Conservation (phyloP, 2,888 invertebrate genomes). For the Tipula helvola region DNA sequence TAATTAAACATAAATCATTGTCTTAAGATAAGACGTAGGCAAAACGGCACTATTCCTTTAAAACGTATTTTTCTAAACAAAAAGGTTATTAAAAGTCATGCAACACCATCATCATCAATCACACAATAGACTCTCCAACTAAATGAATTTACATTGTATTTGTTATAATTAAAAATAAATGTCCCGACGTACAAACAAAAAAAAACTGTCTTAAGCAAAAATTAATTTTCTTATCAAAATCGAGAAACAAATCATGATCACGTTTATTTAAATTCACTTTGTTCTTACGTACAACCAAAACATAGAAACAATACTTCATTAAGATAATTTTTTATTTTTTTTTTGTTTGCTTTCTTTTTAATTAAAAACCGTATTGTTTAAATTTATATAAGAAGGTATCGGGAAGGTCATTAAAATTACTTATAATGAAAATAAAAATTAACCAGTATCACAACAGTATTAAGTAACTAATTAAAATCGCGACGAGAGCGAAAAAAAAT, state of each 20-base stretch:
- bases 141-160: neutral
- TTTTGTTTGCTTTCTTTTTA: neutral
- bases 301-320: neutral
- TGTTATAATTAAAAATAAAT: neutral
- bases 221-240: neutral
- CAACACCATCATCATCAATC: neutral
- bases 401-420: neutral
- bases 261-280: neutral
- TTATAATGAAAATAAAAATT: neutral
- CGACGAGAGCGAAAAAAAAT: neutral
- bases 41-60: too few relatives aligned
- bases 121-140: neutral
- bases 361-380: neutral
- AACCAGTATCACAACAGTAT: neutral
- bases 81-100: neutral
- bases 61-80: too few relatives aligned
- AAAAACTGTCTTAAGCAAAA: neutral
- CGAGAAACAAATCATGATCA: neutral
- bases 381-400: neutral
- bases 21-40: too few relatives aligned
- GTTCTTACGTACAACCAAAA: neutral
- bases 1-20: too few relatives aligned
- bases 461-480: neutral
- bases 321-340: neutral
- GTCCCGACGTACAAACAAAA: neutral